Percentiles rank a stretch among this genome's conserved stretches.
phyloP scores from a whole-genome alignment of 2,888 invertebrate species.

The Calameuta filiformis region DNA sequence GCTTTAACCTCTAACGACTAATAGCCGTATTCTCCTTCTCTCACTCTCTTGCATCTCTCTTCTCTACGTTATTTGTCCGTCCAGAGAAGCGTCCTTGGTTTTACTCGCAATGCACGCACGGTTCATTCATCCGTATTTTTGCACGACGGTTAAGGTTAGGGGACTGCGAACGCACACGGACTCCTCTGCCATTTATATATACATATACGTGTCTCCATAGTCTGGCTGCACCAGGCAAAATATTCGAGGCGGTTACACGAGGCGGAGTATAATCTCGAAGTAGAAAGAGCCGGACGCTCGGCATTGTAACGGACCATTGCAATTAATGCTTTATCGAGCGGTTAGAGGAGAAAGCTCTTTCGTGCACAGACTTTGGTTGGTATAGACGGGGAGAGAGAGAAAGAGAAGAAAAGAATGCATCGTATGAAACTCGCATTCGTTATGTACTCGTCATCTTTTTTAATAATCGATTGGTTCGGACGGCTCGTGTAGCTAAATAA shows the following conservation, averaged over 20 bases:
- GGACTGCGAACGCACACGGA: neutral
- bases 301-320: neutral
- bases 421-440: neutral
- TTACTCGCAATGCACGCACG: neutral
- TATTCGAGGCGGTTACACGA: neutral
- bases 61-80: neutral
- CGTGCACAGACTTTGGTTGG: neutral
- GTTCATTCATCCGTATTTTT: neutral
- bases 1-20: neutral
- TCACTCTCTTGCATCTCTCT: neutral
- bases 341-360: neutral
- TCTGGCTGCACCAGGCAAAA: neutral
- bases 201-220: neutral
- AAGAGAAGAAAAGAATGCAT: neutral
- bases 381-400: neutral
- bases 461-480: neutral
- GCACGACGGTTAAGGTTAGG: neutral
- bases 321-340: neutral
- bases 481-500: neutral
- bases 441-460: neutral
- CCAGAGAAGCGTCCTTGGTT: neutral
- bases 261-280: neutral
- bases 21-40: neutral
- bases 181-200: neutral
- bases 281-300: neutral